Evolutionary conservation across 2,888 invertebrate genomes (phyloP).

Genomic region (Chalcis sispes): DNA sequence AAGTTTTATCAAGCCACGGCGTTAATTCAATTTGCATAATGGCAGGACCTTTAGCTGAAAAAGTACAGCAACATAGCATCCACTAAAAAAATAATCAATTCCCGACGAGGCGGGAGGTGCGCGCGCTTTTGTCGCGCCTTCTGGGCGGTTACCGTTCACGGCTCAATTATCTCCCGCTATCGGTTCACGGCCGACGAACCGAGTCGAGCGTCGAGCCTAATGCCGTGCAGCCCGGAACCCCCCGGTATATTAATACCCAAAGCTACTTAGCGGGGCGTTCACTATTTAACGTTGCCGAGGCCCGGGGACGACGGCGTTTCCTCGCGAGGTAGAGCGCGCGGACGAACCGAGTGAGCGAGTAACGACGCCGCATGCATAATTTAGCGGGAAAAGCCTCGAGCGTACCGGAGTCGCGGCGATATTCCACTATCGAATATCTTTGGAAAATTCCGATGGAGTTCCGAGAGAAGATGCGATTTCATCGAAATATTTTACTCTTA

Average conservation of each 20-base stretch:
- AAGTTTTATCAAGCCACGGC: too few relatives aligned
- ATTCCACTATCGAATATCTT: conserved; percentile 53
- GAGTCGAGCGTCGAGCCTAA: conserved; percentile 3
- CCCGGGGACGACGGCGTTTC: neutral
- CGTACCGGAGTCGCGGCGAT: conserved; percentile 42
- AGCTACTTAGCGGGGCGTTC: conserved; percentile 64
- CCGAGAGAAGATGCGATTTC: conserved; percentile 42
- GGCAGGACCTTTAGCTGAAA: too few relatives aligned
- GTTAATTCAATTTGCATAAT: too few relatives aligned
- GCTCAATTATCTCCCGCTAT: conserved; percentile 56
- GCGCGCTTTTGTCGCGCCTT: neutral
- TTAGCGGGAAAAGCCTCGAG: conserved; percentile 50
- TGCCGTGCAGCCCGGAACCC: neutral
- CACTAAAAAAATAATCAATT: neutral
- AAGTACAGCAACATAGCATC: too few relatives aligned
- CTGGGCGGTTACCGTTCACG: conserved; percentile 2
- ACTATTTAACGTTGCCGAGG: conserved; percentile 56
- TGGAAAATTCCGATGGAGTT: conserved; percentile 51
- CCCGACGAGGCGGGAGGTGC: neutral
- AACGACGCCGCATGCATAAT: conserved; percentile 50
- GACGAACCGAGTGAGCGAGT: neutral
- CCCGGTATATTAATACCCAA: conserved; percentile 62
- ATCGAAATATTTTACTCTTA: conserved; percentile 61
- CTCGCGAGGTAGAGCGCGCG: neutral
- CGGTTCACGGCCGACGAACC: conserved; percentile 60